Conservation (phyloP, 2,797 vertebrate species). For the Hippoglossus hippoglossus region DNA sequence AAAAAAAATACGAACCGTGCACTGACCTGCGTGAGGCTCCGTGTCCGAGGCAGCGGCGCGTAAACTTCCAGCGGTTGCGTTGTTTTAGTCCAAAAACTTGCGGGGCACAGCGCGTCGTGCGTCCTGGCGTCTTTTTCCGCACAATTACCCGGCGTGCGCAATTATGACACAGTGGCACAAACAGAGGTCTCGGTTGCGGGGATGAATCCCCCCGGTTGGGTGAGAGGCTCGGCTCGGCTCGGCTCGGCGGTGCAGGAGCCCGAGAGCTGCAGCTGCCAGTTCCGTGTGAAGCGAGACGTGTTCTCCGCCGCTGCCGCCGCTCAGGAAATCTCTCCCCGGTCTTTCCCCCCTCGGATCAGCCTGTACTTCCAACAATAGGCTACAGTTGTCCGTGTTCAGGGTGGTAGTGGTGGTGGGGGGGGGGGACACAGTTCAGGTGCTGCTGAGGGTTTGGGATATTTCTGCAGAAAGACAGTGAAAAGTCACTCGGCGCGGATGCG, state of each 20-base stretch:
- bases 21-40: constrained; percentile 67
- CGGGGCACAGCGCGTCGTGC: constrained; percentile 35
- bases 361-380: constrained; percentile 54
- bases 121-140: background rate
- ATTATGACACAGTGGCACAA: background rate
- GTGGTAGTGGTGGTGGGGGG: constrained; percentile 16
- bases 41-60: constrained; percentile 10
- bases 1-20: background rate
- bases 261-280: constrained; percentile 48
- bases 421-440: too few relatives aligned
- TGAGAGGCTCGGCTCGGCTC: too few relatives aligned
- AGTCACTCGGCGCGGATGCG: constrained; percentile 34
- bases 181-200: too few relatives aligned
- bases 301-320: constrained; percentile 17
- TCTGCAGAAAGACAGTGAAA: background rate
- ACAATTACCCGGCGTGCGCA: constrained; percentile 17
- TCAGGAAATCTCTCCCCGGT: constrained; percentile 23
- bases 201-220: too few relatives aligned
- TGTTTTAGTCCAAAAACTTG: constrained; percentile 72
- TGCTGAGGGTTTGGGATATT: background rate
- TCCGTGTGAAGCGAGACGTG: constrained; percentile 36
- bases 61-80: constrained; percentile 72
- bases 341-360: constrained; percentile 9
- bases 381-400: constrained; percentile 37
- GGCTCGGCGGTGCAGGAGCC: too few relatives aligned